Evolutionary conservation across 2,113 vertebrate genomes (phyloP), one percentile per base, ranked within the genome.

Genomic region (western clawed frog (Xenopus tropicalis)): DNA sequence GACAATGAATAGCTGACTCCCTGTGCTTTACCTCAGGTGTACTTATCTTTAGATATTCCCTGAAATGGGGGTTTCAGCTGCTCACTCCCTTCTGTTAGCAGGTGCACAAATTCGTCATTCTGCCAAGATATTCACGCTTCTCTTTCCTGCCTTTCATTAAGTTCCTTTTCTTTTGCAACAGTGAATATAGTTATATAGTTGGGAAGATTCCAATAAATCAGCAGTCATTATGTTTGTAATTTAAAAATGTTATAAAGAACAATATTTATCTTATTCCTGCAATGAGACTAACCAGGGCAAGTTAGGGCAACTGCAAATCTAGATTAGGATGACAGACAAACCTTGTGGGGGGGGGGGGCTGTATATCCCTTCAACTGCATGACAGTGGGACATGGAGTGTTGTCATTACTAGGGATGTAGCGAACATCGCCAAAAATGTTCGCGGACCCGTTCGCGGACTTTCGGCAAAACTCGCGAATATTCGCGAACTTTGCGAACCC

Each of bases 141-240:
- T 58, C 65, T 66, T 75, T 22, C 37, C 72, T 68, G 72, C 65
- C 52, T 69, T 74, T 74, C 72, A 74, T 74, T 74, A 74, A 67
- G 37, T 24, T 46, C 52, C 16, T 65, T 61, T 62, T 48, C 66
- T 74, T 75, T 44, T 43, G 56, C 7, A 54, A 69, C 44, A 20
- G 12, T 43, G 19, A 75, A 69, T 44, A 44, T 66, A 61, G 72
- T 57, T 69, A 69, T 44, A 44, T 66, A 61, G 72, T 57, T 69
- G 51, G 56, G 14, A 51, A 48, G 68, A 48, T 65, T 51, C 56
- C 65, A 75, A 68, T 62, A 64, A 67, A 69, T 68, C 72, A 75
- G 66, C 65, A 75, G 72, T 69, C 29, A 69, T 69, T 66, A 61
- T 52, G 57, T 61, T 67, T 61, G 65, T 69, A 62, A 69, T 75